phyloP scores from a whole-genome alignment of 35 echinoderm and acorn worm genomes.

The Chiridota heheva region DNA sequence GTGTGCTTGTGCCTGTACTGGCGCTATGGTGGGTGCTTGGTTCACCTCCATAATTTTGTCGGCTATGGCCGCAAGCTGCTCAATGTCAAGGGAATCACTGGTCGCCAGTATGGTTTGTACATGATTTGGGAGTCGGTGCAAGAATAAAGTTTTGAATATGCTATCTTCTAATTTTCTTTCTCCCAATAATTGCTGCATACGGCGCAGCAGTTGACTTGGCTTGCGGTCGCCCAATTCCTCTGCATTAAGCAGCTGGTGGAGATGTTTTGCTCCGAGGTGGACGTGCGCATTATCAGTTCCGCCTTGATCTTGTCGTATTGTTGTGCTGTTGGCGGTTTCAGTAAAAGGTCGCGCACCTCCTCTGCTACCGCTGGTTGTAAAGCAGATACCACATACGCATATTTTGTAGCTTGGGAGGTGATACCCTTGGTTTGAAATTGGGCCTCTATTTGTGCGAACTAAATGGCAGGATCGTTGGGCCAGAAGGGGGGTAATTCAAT shows the following conservation, averaged over 20 bases:
- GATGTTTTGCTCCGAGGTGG: conserved; percentile 16
- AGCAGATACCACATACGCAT: conserved; percentile 21
- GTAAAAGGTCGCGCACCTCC: conserved; percentile 36
- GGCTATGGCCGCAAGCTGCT: background rate
- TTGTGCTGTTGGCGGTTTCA: background rate
- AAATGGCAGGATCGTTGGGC: conserved; percentile 52
- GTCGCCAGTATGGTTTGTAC: conserved; percentile 21
- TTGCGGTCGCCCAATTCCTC: conserved; percentile 37
- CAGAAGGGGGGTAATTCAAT: conserved; percentile 60
- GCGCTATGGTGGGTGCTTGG: no score
- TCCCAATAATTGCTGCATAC: conserved; percentile 9
- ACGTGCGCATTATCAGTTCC: conserved; percentile 19
- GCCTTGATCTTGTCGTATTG: conserved; percentile 21
- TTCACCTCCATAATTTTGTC: conserved; percentile 40
- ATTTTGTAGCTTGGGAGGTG: conserved; percentile 12
- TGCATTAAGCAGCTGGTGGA: conserved; percentile 24
- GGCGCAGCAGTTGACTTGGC: conserved; percentile 29
- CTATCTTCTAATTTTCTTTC: background rate
- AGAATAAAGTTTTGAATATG: background rate
- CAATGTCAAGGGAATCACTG: background rate
- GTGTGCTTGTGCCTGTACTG: no score
- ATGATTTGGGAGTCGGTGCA: conserved; percentile 24
- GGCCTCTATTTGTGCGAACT: conserved; percentile 51
- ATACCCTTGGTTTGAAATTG: conserved; percentile 48
- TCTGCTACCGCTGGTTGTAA: conserved; percentile 19